A percentile compares a stretch with the other conserved stretches of the same genome.
Evolutionary conservation across 2,797 vertebrate species (phyloP).

Genomic region (Helarctos malayanus): DNA sequence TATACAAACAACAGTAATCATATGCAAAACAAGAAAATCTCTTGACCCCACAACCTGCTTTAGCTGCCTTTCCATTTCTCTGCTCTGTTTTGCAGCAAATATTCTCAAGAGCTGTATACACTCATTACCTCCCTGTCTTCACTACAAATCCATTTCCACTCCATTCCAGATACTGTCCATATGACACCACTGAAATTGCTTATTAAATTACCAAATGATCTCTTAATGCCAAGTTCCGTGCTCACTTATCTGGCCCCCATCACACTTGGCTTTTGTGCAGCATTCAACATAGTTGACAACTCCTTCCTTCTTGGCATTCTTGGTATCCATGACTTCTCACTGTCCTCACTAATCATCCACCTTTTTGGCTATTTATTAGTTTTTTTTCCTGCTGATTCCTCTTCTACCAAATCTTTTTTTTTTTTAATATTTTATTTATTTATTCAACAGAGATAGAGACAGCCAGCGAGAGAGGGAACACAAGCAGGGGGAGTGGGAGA

Average conservation of each 20-base stretch:
- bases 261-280: not conserved
- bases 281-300: not conserved
- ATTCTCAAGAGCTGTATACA: not conserved
- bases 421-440: no score
- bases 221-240: not conserved
- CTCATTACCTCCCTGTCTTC: not conserved
- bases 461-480: no score
- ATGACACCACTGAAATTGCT: not conserved
- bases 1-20: not conserved
- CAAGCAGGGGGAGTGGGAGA: no score
- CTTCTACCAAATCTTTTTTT: not conserved
- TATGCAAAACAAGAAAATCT: not conserved
- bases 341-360: not conserved
- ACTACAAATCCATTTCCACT: not conserved
- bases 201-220: not conserved
- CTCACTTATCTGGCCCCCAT: not conserved
- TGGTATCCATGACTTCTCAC: not conserved
- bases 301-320: not conserved
- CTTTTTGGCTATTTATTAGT: not conserved
- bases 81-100: not conserved
- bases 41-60: not conserved
- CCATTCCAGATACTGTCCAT: not conserved
- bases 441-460: no score
- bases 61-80: not conserved
- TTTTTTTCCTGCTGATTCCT: not conserved